Evolutionary conservation across 2,797 vertebrate genomes (phyloP).

Genomic region (Selene dorsalis): DNA sequence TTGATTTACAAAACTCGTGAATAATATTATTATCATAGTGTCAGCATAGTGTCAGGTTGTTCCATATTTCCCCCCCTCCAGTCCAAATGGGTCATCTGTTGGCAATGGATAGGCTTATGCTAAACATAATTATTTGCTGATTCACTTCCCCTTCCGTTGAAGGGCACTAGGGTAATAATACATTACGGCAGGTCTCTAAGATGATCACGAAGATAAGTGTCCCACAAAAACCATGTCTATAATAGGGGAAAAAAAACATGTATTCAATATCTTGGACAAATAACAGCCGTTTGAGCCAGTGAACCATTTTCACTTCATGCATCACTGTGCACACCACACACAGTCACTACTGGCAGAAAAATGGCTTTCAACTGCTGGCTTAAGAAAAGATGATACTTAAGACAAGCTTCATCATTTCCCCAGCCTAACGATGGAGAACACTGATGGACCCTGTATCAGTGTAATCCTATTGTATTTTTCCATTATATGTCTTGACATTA

Average conservation of each 20-base stretch:
- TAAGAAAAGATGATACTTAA: conserved; percentile 51
- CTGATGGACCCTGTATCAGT: conserved; percentile 23
- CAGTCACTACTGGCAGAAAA: conserved; percentile 57
- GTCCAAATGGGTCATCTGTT: neutral
- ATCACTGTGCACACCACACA: conserved; percentile 58
- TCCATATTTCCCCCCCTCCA: no score
- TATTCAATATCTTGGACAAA: conserved; percentile 63
- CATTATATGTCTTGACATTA: conserved; percentile 13
- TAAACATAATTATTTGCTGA: neutral
- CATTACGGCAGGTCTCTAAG: conserved; percentile 36
- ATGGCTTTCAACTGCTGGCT: conserved; percentile 69
- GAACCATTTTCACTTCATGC: conserved; percentile 69
- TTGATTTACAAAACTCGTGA: neutral
- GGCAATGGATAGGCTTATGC: neutral
- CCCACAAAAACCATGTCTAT: conserved; percentile 50
- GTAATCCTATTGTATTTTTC: conserved; percentile 43
- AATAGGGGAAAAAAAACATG: conserved; percentile 49
- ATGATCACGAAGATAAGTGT: conserved; percentile 62
- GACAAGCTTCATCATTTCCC: conserved; percentile 54
- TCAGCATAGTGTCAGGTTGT: no score
- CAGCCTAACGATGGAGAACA: conserved; percentile 56
- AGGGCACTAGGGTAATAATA: conserved; percentile 46
- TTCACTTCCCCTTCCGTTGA: conserved; percentile 31
- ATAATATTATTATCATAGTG: neutral
- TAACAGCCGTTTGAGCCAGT: conserved; percentile 50